Evolutionary conservation across 1,140 invertebrate species (phyloP), one percentile per base, ranked within the genome.

Genomic region (Sminthurides bifidus): DNA sequence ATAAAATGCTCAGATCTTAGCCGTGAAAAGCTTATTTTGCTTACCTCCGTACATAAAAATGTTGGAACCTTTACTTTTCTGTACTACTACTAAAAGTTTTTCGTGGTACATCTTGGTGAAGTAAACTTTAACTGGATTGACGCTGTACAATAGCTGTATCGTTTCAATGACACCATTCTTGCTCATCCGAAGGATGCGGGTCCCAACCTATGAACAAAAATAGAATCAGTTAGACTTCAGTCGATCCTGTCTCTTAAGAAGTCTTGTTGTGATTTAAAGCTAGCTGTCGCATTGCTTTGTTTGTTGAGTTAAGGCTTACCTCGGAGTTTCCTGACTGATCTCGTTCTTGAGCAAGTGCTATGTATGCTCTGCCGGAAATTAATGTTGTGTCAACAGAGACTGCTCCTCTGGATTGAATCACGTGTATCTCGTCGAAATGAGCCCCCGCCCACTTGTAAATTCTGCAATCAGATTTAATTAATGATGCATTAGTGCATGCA

Each of bases 341-440:
- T 33, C 15, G 15, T 10, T 8, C 3, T 35, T 57, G 55, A 19
- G 37, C 35, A 52, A 57, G 30, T 3, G 55, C 48, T n/a, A 57
- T 40, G 40, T 57, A 57, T 31, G 29, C 3, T 3, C 52, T 30
- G 3, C 30, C 33, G n/a, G 26, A 17, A 21, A 57, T 57, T 10
- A 6, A 26, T 31, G 52, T 43, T 26, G 48, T 24, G 30, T 57
- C 38, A 10, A 57, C 55, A 23, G 55, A 23, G 27, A 2, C 46
- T 2, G 55, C 48, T 2, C 55, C 55, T n/a, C 35, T 51, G 8
- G 55, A 52, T 29, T 52, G 48, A 3, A 57, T 29, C 6, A 10
- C n/a, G 45, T 57, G 48, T 14, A 57, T 43, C 31, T 57, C 49
- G 35, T 57, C 55, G 26, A 57, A 40, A 24, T 57, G 45, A 3